Conservation (phyloP, 2,113 vertebrate genomes). For the Ammodytes marinus region DNA sequence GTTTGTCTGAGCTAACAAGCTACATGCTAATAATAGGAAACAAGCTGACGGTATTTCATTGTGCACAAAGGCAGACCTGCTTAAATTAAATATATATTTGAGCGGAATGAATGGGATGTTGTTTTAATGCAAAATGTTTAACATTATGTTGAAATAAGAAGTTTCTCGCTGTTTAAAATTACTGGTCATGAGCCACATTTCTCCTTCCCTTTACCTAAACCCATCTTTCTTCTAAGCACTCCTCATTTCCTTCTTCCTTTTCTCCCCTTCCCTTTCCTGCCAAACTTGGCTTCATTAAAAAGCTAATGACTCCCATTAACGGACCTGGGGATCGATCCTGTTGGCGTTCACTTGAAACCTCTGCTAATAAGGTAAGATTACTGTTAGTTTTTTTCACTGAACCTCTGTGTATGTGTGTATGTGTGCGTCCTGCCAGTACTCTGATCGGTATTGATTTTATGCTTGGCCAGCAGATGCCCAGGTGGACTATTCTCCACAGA, state of each 20-base stretch:
- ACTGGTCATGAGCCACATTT: neutral
- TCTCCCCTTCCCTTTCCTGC: conserved; percentile 46
- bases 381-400: conserved; percentile 70
- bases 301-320: conserved; percentile 79
- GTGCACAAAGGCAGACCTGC: neutral
- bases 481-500: conserved; percentile 55
- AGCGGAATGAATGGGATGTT: neutral
- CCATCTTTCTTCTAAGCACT: conserved; percentile 18
- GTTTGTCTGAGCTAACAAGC: conserved; percentile 13
- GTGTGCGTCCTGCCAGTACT: conserved; percentile 55
- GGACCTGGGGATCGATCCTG: conserved; percentile 73
- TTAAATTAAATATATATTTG: neutral
- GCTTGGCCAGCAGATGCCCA: conserved; percentile 51
- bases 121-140: neutral
- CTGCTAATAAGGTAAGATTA: conserved; percentile 75
- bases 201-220: neutral
- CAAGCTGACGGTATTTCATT: no score
- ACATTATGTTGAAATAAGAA: neutral
- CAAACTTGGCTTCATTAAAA: conserved; percentile 80
- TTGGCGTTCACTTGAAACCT: conserved; percentile 55
- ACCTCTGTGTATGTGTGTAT: conserved; percentile 47
- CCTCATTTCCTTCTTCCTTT: neutral
- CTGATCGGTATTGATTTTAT: conserved; percentile 74
- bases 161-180: neutral
- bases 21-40: conserved; percentile 7